Evolutionary conservation across 1,140 invertebrate species (phyloP), one percentile per base, ranked within the genome.

Genomic region (Nephotettix cincticeps): DNA sequence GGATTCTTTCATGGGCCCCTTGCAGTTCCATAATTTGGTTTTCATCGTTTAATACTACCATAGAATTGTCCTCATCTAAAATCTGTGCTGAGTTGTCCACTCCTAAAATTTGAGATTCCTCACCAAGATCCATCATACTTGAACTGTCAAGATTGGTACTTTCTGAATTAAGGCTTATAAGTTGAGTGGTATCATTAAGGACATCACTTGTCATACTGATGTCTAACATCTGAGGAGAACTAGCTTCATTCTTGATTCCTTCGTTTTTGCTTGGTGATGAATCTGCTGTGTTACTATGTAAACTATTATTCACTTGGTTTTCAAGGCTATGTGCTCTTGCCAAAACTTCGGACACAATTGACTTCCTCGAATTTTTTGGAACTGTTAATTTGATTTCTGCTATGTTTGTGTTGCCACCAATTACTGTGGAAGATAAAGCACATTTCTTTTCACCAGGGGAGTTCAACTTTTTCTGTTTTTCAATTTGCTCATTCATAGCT

Each of bases 331-430:
- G 68, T 29, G 45, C 71, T 21, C 63, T 47, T 25, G 71, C 67
- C 0, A 74, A 56, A 54, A 74, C 69, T 54, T 76, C 69, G 36
- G 73, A 74, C 23, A 73, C 58, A 68, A 76, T 71, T 19, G 72
- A 75, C 21, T 72, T 75, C 28, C 71, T 72, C 28, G 51, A 66
- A 27, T 71, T 71, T 28, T 69, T 74, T n/a, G 64, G 69, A 1
- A 71, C 70, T 66, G 67, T 74, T 13, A 75, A 51, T 72, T 74
- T 75, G 9, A 75, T 61, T 64, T 75, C 72, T 23, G 71, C 71
- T 36, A 75, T 71, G 61, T 75, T 70, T 13, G 73, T 63, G 28
- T 76, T 71, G 3, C 51, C 66, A 30, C 73, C 73, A 29, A 65
- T 74, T 17, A 72, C 43, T 64, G 71, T 32, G 43, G 68, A 36